Evolutionary conservation across 2,888 invertebrate genomes (phyloP).

Genomic region (Itoplectis maculator): DNA sequence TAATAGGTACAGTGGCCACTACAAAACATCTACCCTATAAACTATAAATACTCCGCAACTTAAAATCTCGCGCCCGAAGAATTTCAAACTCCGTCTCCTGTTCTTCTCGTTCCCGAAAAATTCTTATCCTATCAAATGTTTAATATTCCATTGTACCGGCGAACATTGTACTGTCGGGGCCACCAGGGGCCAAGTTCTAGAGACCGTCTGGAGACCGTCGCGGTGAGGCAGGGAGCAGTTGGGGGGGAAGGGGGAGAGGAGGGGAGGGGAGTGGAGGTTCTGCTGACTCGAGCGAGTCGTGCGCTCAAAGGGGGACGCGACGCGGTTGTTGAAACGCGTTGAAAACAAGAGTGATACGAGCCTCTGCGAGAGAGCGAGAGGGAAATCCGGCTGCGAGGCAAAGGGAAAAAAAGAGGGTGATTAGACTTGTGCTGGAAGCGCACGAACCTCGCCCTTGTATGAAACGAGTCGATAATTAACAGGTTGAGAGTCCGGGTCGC

Average conservation of each 20-base stretch:
- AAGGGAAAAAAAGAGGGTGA: slow-evolving; percentile 80
- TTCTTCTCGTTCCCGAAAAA: slow-evolving; percentile 10
- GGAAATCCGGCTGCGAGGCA: slow-evolving; percentile 51
- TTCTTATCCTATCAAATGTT: slow-evolving; percentile 58
- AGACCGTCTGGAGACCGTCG: slow-evolving; percentile 59
- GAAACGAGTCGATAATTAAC: slow-evolving; percentile 83
- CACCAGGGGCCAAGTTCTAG: slow-evolving; percentile 36
- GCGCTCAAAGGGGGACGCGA: slow-evolving; percentile 39
- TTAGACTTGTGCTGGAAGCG: slow-evolving; percentile 75
- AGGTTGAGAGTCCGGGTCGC: slow-evolving; percentile 71
- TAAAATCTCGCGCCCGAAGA: background rate
- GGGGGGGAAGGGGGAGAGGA: too few species aligned
- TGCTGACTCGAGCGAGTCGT: slow-evolving; percentile 62
- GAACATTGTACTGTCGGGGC: slow-evolving; percentile 52
- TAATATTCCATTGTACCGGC: slow-evolving; percentile 58
- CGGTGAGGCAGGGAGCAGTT: too few species aligned
- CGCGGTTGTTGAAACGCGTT: slow-evolving; percentile 75
- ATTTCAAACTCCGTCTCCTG: background rate
- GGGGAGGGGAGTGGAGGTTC: slow-evolving; percentile 41
- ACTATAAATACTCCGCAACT: slow-evolving; percentile 17
- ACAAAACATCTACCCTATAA: background rate
- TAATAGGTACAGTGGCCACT: too few species aligned
- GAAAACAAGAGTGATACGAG: slow-evolving; percentile 77
- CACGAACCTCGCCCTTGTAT: slow-evolving; percentile 68
- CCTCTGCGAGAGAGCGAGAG: slow-evolving; percentile 21